Base-by-base conservation (phyloP, 53 echinoderm and acorn worm species). In the Stichopus horrens region DNA sequence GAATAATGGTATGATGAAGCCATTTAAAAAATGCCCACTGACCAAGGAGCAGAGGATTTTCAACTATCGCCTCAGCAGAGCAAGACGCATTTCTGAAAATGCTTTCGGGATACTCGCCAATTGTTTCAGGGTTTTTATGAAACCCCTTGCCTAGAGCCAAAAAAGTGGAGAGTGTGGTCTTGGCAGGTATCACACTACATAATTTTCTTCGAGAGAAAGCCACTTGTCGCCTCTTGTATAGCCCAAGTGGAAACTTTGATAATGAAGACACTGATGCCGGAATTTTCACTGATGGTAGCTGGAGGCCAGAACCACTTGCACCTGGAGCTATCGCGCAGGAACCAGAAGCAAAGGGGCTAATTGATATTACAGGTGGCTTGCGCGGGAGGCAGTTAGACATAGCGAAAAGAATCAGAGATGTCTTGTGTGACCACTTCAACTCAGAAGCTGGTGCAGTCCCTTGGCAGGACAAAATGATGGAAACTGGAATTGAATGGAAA, bases 131-230 rank as follows among this genome's bases (percentile, higher is more conserved):
- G 9, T 78, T 53, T 78, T 55, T 78, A 37, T 37, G 37, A 75
- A 75, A 21, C 75, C 22, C 21, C 21, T 75, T 75, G 75, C 75
- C 20, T 75, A 21, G 21, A 75, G 21, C 4, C 75, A 75, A 75
- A 75, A 75, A 75, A 75, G 75, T 75, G 75, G 75, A 75, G 22
- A 75, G 75, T 4, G 21, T 75, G 22, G 75, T 75, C 75, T 75
- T 75, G 75, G 75, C 75, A 21, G 8, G 75, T 21, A 75, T 75
- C 22, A 75, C 75, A 75, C 5, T 75, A 21, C 75, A 75, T 21
- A 75, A 21, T 75, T 75, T 75, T 75, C 21, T 75, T 14, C 75
- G 75, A 21, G 75, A 75, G 21, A 75, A 75, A 21, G 75, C 75
- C 21, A 21, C 75, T 75, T 75, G 75, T 21, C 75, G 75, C 22